These are phyloP conservation scores for Pachymerium ferrugineum DNA, from an alignment of 2,888 invertebrate genomes.

Conservation along the genomic window DNA sequence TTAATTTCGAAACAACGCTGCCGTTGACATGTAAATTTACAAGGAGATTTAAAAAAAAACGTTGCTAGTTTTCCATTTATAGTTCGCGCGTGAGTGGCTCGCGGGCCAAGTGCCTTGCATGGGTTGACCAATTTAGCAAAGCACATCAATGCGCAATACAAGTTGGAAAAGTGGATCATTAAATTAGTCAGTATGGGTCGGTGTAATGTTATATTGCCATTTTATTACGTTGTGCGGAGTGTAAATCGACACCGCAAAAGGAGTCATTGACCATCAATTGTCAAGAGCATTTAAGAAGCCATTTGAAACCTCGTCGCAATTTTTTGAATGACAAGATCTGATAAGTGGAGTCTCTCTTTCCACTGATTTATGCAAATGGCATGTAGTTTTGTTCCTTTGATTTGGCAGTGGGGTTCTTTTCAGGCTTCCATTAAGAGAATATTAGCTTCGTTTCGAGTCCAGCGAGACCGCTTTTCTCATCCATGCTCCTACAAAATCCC, in stretches of 20 bases:
- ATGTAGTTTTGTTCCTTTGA: slow-evolving; percentile 12
- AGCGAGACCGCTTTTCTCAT: slow-evolving; percentile 27
- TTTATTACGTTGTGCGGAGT: background rate
- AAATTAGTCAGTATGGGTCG: slow-evolving; percentile 23
- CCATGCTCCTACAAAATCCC: slow-evolving; percentile 4
- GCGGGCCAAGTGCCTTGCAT: background rate
- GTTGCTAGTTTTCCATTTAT: slow-evolving; percentile 11
- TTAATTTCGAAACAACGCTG: background rate
- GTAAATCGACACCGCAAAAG: slow-evolving; percentile 6
- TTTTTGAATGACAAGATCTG: background rate
- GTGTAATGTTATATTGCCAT: slow-evolving; percentile 11
- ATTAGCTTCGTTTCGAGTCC: slow-evolving; percentile 23
- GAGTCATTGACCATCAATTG: slow-evolving; percentile 2
- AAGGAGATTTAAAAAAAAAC: background rate
- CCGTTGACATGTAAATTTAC: slow-evolving; percentile 21
- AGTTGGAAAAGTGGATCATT: slow-evolving; percentile 24
- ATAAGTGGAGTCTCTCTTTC: background rate
- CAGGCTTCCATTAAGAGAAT: slow-evolving; percentile 21
- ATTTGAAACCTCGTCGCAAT: background rate
- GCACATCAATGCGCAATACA: slow-evolving; percentile 27
- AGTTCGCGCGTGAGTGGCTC: slow-evolving; percentile 15
- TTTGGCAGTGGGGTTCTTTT: slow-evolving; percentile 11
- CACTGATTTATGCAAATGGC: slow-evolving; percentile 10
- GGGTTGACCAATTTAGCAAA: slow-evolving; percentile 27
- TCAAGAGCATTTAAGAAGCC: slow-evolving; percentile 12